Percentiles rank a stretch among this genome's conserved stretches.
phyloP scores from a whole-genome alignment of 2,888 invertebrate genomes.

The Ochropleura plecta region DNA sequence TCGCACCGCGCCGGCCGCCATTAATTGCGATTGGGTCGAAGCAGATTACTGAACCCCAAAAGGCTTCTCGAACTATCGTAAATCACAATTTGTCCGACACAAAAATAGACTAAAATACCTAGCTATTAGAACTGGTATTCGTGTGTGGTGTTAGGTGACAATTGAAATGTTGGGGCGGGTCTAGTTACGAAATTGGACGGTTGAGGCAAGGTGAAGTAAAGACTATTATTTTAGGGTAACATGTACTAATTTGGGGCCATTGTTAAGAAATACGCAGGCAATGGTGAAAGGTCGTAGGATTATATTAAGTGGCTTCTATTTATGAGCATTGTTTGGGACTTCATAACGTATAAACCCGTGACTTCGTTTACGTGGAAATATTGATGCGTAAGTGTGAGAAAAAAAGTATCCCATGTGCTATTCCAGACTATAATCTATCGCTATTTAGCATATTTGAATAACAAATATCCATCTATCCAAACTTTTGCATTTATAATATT shows the following conservation, averaged over 20 bases:
- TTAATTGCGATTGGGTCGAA: constrained; percentile 87
- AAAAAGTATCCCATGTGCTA: too few relatives aligned
- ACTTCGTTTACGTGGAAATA: too few relatives aligned
- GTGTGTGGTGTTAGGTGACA: constrained; percentile 65
- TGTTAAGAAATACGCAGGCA: constrained; percentile 67
- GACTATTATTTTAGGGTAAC: constrained; percentile 81
- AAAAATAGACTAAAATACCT: constrained; percentile 70
- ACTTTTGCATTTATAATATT: too few relatives aligned
- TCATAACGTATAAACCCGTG: not conserved
- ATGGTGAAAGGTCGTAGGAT: constrained; percentile 42
- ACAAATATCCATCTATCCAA: too few relatives aligned
- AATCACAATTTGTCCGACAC: constrained; percentile 73
- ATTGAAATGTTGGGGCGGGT: constrained; percentile 79
- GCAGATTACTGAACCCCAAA: constrained; percentile 85
- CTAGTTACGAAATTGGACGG: constrained; percentile 74
- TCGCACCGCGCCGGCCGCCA: constrained; percentile 77
- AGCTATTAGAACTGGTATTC: constrained; percentile 71
- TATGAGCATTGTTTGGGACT: constrained; percentile 43
- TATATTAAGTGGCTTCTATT: constrained; percentile 51
- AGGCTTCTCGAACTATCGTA: constrained; percentile 81
- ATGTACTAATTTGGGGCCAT: constrained; percentile 80
- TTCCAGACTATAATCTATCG: too few relatives aligned
- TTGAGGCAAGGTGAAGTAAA: constrained; percentile 75
- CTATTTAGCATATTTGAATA: too few relatives aligned
- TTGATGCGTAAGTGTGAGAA: too few relatives aligned